Evolutionary conservation across 2,888 invertebrate genomes (phyloP).

Genomic region (Camptogramma bilineatum): DNA sequence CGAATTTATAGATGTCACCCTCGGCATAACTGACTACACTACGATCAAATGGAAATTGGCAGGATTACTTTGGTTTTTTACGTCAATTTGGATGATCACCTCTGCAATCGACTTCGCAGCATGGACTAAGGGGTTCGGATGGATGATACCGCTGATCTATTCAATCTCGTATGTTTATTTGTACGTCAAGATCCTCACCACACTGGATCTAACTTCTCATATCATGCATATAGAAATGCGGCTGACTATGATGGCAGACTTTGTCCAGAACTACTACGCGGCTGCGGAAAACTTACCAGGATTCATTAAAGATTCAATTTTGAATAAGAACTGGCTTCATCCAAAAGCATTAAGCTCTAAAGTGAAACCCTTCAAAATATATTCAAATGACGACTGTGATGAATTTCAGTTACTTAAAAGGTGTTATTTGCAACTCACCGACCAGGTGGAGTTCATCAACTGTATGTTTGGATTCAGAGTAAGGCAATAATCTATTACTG

Average conservation of each 20-base stretch:
- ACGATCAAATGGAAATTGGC: conserved; percentile 52
- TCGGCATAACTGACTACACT: conserved; percentile 52
- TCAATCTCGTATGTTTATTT: conserved; percentile 61
- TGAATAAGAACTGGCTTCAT: conserved; percentile 59
- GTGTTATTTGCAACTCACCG: conserved; percentile 67
- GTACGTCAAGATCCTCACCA: conserved; percentile 68
- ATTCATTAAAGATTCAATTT: conserved; percentile 46
- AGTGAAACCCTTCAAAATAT: conserved; percentile 29
- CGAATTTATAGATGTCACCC: conserved; percentile 58
- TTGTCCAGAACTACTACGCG: conserved; percentile 53
- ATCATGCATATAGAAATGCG: conserved; percentile 63
- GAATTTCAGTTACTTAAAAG: conserved; percentile 58
- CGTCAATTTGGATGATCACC: conserved; percentile 55
- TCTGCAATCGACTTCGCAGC: conserved; percentile 58
- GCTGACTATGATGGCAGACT: conserved; percentile 58
- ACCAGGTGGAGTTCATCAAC: conserved; percentile 69
- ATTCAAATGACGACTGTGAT: conserved; percentile 34
- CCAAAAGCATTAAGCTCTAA: conserved; percentile 19
- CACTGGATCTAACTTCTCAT: conserved; percentile 65
- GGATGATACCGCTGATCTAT: conserved; percentile 51
- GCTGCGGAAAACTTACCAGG: conserved; percentile 41
- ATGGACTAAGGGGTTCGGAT: conserved; percentile 60
- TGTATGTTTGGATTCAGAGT: conserved; percentile 72
- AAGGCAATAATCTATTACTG: conserved; percentile 44
- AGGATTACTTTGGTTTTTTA: conserved; percentile 52